Evolutionary conservation across 2,888 invertebrate genomes (phyloP).

Genomic region (Pheosia tremula): DNA sequence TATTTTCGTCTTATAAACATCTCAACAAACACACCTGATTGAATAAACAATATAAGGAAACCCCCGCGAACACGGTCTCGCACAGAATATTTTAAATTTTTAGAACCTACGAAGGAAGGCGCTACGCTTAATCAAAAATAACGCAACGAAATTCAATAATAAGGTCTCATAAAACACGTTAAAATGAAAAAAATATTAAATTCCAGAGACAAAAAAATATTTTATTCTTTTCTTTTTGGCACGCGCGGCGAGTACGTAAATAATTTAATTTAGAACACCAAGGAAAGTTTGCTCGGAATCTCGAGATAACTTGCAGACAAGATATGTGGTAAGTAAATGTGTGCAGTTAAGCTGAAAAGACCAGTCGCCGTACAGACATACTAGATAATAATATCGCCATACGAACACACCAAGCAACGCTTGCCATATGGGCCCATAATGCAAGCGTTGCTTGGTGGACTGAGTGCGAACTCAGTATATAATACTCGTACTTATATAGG

Average conservation of each 20-base stretch:
- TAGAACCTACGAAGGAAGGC: constrained; percentile 39
- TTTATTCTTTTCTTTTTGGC: constrained; percentile 45
- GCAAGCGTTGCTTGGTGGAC: no score
- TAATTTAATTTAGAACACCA: constrained; percentile 63
- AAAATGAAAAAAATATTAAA: constrained; percentile 79
- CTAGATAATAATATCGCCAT: no score
- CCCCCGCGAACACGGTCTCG: constrained; percentile 38
- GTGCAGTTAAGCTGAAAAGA: constrained; percentile 16
- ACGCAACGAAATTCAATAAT: constrained; percentile 76
- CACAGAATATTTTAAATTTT: constrained; percentile 61
- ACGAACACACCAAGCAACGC: no score
- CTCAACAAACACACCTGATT: constrained; percentile 33
- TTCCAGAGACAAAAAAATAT: constrained; percentile 72
- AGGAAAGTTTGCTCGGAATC: constrained; percentile 35
- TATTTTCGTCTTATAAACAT: constrained; percentile 23
- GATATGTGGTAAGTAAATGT: constrained; percentile 20
- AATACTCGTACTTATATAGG: no score
- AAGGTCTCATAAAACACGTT: constrained; percentile 69
- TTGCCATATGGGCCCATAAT: no score
- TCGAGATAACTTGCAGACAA: constrained; percentile 19
- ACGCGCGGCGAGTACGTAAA: constrained; percentile 58
- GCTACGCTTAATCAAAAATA: constrained; percentile 71
- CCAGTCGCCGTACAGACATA: background rate
- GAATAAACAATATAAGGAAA: constrained; percentile 47
- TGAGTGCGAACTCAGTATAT: no score